phyloP scores from a whole-genome alignment of 2,797 vertebrate species.

The Megalops cyprinoides region DNA sequence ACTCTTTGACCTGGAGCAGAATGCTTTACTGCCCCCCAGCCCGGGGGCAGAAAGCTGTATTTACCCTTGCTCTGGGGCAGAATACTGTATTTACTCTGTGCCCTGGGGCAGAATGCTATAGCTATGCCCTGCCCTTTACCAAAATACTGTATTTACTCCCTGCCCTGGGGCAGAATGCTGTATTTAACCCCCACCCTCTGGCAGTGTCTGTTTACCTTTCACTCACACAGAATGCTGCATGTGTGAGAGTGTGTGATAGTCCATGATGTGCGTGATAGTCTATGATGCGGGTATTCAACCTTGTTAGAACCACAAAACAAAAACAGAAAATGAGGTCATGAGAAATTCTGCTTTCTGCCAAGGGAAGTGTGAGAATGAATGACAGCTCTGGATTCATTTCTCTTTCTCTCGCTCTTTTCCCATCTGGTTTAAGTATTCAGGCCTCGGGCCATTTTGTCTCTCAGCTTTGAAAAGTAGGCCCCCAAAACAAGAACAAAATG shows the following conservation, averaged over 20 bases:
- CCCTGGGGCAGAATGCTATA: not conserved
- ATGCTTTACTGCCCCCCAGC: not conserved
- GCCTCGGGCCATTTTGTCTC: not conserved
- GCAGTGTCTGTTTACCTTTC: not conserved
- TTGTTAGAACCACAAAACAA: conserved; percentile 39
- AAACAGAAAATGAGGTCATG: conserved; percentile 42
- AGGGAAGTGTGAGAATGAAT: not conserved
- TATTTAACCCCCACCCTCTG: not conserved
- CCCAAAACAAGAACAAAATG: not conserved
- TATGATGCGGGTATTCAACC: conserved; percentile 38
- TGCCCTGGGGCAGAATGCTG: not conserved
- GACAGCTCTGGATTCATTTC: not conserved
- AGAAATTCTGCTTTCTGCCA: conserved; percentile 6
- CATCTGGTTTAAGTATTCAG: not conserved
- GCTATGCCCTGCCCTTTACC: not conserved
- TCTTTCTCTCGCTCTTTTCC: not conserved
- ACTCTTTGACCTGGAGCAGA: too few relatives aligned
- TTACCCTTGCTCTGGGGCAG: not conserved
- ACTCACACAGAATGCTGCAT: not conserved
- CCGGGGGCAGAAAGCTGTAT: not conserved
- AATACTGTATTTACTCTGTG: not conserved
- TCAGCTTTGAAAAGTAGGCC: conserved; percentile 1
- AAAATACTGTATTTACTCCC: not conserved
- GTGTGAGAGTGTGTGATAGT: not conserved
- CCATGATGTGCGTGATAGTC: conserved; percentile 14